Evolutionary conservation across 2,797 vertebrate genomes (phyloP), one percentile per base, ranked within the genome.

Genomic region (Cyclura pinguis): DNA sequence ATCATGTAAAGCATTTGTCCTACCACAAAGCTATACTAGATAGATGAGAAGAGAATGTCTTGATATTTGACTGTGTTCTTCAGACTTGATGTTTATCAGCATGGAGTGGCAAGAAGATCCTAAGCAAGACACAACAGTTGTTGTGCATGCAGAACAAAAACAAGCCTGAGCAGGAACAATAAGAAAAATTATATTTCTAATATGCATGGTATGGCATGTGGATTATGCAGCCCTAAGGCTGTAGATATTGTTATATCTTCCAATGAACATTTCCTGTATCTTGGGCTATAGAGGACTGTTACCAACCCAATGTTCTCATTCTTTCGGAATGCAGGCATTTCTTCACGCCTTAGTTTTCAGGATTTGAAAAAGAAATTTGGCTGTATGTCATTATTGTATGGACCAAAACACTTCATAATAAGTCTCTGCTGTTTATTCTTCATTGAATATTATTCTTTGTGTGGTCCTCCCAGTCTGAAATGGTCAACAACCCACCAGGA

Each of bases 291-390:
- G 32, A 69, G 38, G 42, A 52, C 69, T 80, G 77, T 80, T 88
- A 88, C 47, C 77, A 69, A 59, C 73, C 77, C 67, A n/a, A 35
- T 80, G 20, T 35, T 24, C 22, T 85, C 22, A 42, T 88, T 88
- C 32, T 74, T 57, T 57, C 73, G 67, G 52, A 88, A 88, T 29
- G 67, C 80, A 82, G 52, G 55, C 78, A 57, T 73, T 59, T 73
- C 67, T 88, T 88, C 87, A 82, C 32, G 80, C 35, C 52, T 57
- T 55, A 29, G 67, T 47, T 82, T 88, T 82, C 80, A 88, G 24
- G 50, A 72, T 88, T 82, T 88, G 64, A 80, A 82, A 62, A 59
- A 74, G 69, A 86, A 86, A 88, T 32, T 67, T 83, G 52, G 69
- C 52, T 83, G 3, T 59, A 27, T 76, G 55, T 38, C 52, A 76